These are phyloP conservation scores for Drosophila nr. perissopoda DNA, from an alignment of 2,888 invertebrate genomes.

Conservation along the genomic window DNA sequence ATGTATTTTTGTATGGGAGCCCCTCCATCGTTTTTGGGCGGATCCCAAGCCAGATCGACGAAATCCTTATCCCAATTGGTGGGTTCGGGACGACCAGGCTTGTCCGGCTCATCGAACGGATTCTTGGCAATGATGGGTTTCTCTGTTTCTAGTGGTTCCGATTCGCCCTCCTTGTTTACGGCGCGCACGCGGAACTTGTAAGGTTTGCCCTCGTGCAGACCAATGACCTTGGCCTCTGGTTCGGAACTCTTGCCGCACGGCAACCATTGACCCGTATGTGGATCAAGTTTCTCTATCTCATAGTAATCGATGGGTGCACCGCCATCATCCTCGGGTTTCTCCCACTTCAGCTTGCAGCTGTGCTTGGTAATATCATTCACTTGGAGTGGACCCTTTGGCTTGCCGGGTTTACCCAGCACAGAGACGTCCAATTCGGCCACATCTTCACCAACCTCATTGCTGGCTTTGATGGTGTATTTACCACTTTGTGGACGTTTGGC, in stretches of 20 bases:
- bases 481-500: constrained; percentile 93
- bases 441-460: constrained; percentile 97
- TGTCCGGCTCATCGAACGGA: constrained; percentile 98
- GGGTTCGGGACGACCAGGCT: constrained; percentile 95
- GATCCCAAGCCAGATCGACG: constrained; percentile 96
- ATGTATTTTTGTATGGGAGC: constrained; percentile 98
- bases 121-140: constrained; percentile 98
- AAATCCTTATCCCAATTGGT: constrained; percentile 98
- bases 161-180: constrained; percentile 99
- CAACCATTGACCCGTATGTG: constrained; percentile 96
- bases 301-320: constrained; percentile 97
- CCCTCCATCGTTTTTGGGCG: constrained; percentile 96
- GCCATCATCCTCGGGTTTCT: constrained; percentile 98
- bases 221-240: constrained; percentile 93
- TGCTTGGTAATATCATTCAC: constrained; percentile 95
- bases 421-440: constrained; percentile 95
- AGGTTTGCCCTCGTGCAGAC: constrained; percentile 96
- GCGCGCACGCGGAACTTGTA: constrained; percentile 99
- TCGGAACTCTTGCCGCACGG: constrained; percentile 95
- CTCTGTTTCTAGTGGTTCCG: constrained; percentile 97
- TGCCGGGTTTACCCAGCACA: constrained; percentile 92
- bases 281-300: constrained; percentile 97
- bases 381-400: constrained; percentile 94
- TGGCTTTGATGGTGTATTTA: constrained; percentile 94
- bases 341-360: constrained; percentile 96